Evolutionary conservation across 2,797 vertebrate species (phyloP).

Genomic region (Natrix natrix): DNA sequence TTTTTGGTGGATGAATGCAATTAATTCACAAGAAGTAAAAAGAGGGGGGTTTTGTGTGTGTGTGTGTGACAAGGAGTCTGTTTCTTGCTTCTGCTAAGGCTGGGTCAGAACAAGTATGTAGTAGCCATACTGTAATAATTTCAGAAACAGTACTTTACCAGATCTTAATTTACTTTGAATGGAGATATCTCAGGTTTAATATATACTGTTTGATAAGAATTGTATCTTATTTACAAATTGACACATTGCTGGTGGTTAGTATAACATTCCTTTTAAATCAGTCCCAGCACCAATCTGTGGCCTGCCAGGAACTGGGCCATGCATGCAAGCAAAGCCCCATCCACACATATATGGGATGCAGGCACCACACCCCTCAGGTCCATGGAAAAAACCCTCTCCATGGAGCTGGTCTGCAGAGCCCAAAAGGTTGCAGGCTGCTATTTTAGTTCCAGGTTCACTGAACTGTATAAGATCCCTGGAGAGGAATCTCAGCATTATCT

Average conservation of each 20-base stretch:
- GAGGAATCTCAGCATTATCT: not conserved
- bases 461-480: not conserved
- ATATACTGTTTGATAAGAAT: not conserved
- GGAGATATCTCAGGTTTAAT: not conserved
- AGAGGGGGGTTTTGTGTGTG: too few relatives aligned
- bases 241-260: not conserved
- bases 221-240: not conserved
- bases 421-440: not conserved
- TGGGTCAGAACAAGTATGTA: not conserved
- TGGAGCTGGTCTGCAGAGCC: not conserved
- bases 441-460: not conserved
- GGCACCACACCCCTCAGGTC: accelerated
- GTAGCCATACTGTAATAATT: not conserved
- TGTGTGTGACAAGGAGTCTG: too few relatives aligned
- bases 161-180: not conserved
- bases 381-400: not conserved
- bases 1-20: too few relatives aligned
- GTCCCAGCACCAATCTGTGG: not conserved
- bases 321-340: not conserved
- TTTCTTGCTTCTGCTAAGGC: too few relatives aligned
- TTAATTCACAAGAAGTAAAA: too few relatives aligned
- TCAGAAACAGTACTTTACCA: not conserved
- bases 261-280: not conserved
- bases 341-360: not conserved
- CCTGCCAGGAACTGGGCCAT: too few relatives aligned